Evolutionary conservation across 1,140 invertebrate genomes (phyloP), one percentile per base, ranked within the genome.

Genomic region (Bicyclus anynana): DNA sequence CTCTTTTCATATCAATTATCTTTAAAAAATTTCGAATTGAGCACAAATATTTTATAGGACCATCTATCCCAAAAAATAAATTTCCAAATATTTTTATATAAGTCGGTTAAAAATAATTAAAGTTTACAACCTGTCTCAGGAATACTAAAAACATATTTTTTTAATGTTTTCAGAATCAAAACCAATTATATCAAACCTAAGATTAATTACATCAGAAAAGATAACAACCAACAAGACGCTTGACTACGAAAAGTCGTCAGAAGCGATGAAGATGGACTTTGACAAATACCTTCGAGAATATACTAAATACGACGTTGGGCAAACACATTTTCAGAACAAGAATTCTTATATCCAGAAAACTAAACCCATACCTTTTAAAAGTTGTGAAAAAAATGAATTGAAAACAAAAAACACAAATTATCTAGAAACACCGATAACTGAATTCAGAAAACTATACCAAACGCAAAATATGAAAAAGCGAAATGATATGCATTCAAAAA

Each of bases 361-460:
- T 0, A 70, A 72, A 52, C 80, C 75, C 0, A 77, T 79, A 18
- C 77, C 72, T 2, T 74, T 59, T 49, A 49, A 63, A 12, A 27
- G 56, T 0, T 26, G 61, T 9, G n/a, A 62, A 38, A 17, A 62
- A 35, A 51, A 66, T 17, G 56, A 44, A n/a, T 17, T 9, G 12
- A 5, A 50, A 64, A 26, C 20, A 40, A 49, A 59, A 5, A 59
- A 26, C 37, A 46, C 64, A 1, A 70, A 84, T 57, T 87, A 80
- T 46, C 64, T 87, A 37, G 80, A 80, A 59, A 83, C 72, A 5
- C 80, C 82, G 0, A 47, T 87, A 17, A 56, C 27, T 1, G 81
- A 87, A 44, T 87, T 87, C 38, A 77, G 82, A 54, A 87, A 85
- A 62, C 52, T 81, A 6, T 87, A 87, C 58, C 69, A 73, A 49